Percentiles rank a stretch among this genome's conserved stretches.
These are phyloP conservation scores for Lutraria rhynchaena DNA, from an alignment of 1,140 invertebrate species.

Conservation along the genomic window DNA sequence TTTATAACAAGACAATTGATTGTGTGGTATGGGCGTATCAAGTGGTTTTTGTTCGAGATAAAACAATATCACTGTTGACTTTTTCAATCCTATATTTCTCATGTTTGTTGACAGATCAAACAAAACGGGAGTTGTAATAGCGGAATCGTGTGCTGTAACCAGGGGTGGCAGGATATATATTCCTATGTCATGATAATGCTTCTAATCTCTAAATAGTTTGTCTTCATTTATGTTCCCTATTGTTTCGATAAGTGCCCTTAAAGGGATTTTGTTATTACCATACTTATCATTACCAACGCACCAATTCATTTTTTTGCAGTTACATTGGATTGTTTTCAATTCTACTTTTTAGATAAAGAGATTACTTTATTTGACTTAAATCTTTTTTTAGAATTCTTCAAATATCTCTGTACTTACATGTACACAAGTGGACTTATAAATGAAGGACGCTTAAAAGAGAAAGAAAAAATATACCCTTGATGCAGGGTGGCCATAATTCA, in stretches of 20 bases:
- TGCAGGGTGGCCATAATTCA: too few species aligned
- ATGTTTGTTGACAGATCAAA: slow-evolving; percentile 44
- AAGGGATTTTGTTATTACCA: background rate
- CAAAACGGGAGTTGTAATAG: slow-evolving; percentile 32
- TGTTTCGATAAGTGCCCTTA: background rate
- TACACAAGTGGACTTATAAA: too few species aligned
- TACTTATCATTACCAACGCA: background rate
- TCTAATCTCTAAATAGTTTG: background rate
- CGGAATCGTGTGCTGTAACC: slow-evolving; percentile 36
- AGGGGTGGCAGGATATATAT: slow-evolving; percentile 49
- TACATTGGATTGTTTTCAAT: too few species aligned
- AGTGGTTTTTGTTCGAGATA: slow-evolving; percentile 48
- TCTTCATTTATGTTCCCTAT: background rate
- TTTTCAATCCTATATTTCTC: slow-evolving; percentile 46
- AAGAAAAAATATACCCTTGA: too few species aligned
- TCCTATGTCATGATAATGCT: slow-evolving; percentile 14
- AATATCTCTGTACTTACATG: too few species aligned
- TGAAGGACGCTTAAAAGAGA: too few species aligned
- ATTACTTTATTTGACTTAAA: too few species aligned
- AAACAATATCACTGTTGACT: slow-evolving; percentile 59
- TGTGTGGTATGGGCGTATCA: slow-evolving; percentile 17
- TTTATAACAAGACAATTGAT: slow-evolving; percentile 36
- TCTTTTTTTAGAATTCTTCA: too few species aligned
- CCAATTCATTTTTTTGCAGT: too few species aligned
- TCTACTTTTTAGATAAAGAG: too few species aligned